Base-by-base conservation (phyloP, 2,797 vertebrate species). In the Peromyscus melanophrys region DNA sequence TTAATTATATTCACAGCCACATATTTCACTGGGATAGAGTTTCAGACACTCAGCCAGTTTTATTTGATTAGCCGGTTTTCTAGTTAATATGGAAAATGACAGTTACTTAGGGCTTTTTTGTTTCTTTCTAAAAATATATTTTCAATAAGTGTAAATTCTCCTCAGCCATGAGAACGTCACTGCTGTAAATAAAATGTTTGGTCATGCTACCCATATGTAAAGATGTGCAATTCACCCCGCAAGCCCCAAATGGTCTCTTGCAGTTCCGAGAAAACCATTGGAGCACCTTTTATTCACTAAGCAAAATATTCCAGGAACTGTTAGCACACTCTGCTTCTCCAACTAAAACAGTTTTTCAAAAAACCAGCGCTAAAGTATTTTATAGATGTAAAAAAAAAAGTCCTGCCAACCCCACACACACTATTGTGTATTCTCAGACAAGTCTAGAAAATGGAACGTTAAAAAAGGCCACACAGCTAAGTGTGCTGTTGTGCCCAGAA, bases 1-100 rank as follows among this genome's bases (percentile, higher is more conserved):
- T 98, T 98, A 98, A 99, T 98, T 98, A 98, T 98, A 98, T 98
- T 98, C 98, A 98, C 97, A 98, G 98, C 98, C 98, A 98, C 98
- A 98, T 98, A 99, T 98, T 98, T 98, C 98, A 97, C 98, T 96
- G 96, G 97, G 98, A 98, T 98, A 97, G 98, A 98, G 97, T 98
- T 98, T 98, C 98, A 99, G 98, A 98, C 97, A 98, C 97, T 98
- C 98, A 98, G 98, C 98, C 98, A 97, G 97, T 98, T 98, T 98
- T 96, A 98, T 97, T 97, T 96, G 96, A 98, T 98, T 98, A 98
- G 98, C 98, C 82, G 93, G 97, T 98, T 98, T 98, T 96, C 98
- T 97, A 97, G 98, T 98, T 98, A 98, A 98, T 98, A 97, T 96
- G 97, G 80, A 93, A 96, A 98, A 98, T 98, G 97, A 98, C 97